phyloP scores from a whole-genome alignment of 2,113 vertebrate genomes.

The Aplodontia rufa region DNA sequence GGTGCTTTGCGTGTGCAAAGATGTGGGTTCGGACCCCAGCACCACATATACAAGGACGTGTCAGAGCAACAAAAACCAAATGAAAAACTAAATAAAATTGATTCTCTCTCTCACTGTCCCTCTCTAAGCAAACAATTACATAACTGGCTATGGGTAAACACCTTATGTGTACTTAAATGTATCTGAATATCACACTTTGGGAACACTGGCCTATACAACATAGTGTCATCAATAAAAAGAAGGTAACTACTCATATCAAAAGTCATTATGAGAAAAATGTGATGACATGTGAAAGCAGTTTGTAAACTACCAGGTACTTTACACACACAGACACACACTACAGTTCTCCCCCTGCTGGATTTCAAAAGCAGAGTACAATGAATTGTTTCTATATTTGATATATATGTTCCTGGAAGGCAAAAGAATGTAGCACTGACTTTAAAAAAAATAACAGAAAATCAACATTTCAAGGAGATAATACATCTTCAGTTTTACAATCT shows the following conservation, averaged over 20 bases:
- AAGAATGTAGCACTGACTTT: neutral
- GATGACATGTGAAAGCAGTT: neutral
- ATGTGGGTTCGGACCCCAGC: too few relatives aligned
- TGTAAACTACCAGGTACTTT: neutral
- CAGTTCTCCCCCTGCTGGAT: neutral
- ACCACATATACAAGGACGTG: too few relatives aligned
- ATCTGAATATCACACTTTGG: neutral
- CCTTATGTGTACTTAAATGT: neutral
- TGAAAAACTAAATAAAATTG: too few relatives aligned
- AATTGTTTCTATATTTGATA: neutral
- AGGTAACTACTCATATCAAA: conserved; percentile 37
- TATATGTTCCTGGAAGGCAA: neutral
- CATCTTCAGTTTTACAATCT: conserved; percentile 18
- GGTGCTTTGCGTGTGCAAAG: too few relatives aligned
- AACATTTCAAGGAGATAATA: conserved; percentile 26
- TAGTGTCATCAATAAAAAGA: neutral
- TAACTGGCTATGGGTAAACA: conserved; percentile 21
- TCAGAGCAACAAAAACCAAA: too few relatives aligned
- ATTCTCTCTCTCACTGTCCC: too few relatives aligned
- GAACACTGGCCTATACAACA: neutral
- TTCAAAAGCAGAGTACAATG: neutral
- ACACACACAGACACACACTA: neutral
- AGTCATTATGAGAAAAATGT: neutral
- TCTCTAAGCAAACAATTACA: conserved; percentile 28
- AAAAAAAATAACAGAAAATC: conserved; percentile 25